Conservation (phyloP, 2,797 vertebrate species). For the Tolypeutes matacus region DNA sequence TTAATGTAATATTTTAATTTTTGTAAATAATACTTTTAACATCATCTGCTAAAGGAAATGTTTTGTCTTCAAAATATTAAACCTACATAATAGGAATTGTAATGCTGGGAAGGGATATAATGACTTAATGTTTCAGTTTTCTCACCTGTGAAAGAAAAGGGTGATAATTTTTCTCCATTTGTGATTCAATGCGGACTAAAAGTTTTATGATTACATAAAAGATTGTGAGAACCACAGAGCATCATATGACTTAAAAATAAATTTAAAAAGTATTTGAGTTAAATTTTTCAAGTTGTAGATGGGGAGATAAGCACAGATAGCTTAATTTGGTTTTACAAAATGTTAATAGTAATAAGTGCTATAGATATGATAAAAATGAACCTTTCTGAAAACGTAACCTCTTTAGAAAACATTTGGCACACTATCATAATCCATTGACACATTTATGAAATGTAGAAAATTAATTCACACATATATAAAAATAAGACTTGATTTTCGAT, state of each 20-base stretch:
- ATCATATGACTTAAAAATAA: background rate
- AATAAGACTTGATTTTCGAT: background rate
- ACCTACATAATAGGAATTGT: background rate
- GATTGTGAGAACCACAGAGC: background rate
- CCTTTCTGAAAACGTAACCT: background rate
- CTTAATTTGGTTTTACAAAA: background rate
- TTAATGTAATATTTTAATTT: background rate
- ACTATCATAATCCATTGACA: background rate
- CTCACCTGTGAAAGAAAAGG: background rate
- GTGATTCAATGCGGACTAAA: background rate
- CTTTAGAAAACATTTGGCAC: background rate
- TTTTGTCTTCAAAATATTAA: slow-evolving; percentile 41
- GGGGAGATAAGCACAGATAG: background rate
- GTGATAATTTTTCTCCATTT: background rate
- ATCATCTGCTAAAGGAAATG: background rate
- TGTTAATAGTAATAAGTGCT: background rate
- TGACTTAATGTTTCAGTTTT: background rate
- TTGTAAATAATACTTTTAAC: background rate
- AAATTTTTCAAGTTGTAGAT: background rate
- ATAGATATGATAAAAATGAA: background rate
- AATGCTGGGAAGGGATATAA: background rate
- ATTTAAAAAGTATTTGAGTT: background rate
- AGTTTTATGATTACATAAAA: background rate
- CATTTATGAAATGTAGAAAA: background rate
- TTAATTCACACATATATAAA: background rate